A percentile compares a stretch with the other conserved stretches of the same genome.
Conservation (phyloP, 2,113 vertebrate species). For the Halcyon malimbica region DNA sequence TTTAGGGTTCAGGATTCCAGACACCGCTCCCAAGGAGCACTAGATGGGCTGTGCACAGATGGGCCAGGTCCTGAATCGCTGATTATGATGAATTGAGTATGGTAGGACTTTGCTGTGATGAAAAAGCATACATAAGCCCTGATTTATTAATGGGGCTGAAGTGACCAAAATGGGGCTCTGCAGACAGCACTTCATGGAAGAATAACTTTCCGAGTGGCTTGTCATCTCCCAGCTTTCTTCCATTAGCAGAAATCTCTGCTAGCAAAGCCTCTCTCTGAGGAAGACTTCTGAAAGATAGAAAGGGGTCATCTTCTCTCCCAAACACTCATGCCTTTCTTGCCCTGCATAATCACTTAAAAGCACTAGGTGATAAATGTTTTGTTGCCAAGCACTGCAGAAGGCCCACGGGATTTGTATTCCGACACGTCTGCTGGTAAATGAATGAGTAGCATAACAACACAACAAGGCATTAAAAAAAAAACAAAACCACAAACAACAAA, state of each 20-base stretch:
- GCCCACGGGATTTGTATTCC: background rate
- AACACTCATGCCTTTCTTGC: background rate
- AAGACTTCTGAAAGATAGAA: background rate
- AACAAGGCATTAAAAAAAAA: constrained; percentile 34
- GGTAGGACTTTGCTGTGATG: background rate
- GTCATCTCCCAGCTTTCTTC: background rate
- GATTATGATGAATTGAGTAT: background rate
- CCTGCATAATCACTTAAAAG: constrained; percentile 3
- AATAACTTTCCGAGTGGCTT: background rate
- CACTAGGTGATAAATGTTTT: constrained; percentile 16
- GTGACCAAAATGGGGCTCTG: background rate
- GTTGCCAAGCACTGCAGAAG: background rate
- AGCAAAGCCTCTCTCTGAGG: background rate
- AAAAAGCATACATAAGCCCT: background rate
- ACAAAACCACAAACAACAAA: too few relatives aligned
- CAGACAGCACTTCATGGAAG: background rate
- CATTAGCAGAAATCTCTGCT: background rate
- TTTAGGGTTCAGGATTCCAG: background rate
- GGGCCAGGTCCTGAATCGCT: fast-evolving
- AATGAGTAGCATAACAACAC: background rate
- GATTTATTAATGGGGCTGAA: background rate
- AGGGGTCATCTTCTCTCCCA: background rate
- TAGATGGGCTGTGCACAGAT: background rate
- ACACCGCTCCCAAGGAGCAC: background rate
- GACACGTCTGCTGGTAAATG: constrained; percentile 4